A percentile compares a stretch with the other conserved stretches of the same genome.
Evolutionary conservation across 1,140 invertebrate species (phyloP).

Genomic region (Zaprionus vittiger): DNA sequence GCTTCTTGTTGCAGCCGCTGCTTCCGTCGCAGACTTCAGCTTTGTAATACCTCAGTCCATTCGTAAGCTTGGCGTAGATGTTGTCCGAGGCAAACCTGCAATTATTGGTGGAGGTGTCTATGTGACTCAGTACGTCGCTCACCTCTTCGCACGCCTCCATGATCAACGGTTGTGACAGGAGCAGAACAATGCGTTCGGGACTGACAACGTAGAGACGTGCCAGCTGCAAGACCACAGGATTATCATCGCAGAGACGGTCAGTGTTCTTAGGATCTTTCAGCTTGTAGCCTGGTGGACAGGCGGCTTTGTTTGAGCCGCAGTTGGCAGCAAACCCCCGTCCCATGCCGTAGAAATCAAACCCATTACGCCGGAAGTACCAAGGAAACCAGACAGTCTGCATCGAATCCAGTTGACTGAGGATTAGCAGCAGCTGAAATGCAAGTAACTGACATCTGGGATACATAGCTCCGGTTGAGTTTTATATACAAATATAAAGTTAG

Average conservation of each 20-base stretch:
- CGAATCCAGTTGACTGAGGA: background rate
- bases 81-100: constrained; percentile 62
- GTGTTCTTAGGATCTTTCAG: background rate
- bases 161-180: constrained; percentile 61
- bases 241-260: constrained; percentile 64
- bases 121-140: constrained; percentile 54
- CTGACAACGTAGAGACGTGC: constrained; percentile 73
- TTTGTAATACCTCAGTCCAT: constrained; percentile 60
- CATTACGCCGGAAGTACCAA: background rate
- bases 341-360: background rate
- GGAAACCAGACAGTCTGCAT: constrained; percentile 1
- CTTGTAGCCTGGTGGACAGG: constrained; percentile 61
- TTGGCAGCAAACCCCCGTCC: background rate
- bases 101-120: constrained; percentile 34
- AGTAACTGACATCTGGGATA: background rate
- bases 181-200: constrained; percentile 74
- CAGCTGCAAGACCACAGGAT: constrained; percentile 72
- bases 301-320: background rate
- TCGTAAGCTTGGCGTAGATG: constrained; percentile 61
- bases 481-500: background rate
- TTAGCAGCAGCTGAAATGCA: background rate
- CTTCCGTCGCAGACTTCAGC: constrained; percentile 56
- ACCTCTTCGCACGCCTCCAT: constrained; percentile 55
- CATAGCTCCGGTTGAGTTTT: background rate
- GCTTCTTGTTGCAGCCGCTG: constrained; percentile 49